Percentiles rank a stretch among this genome's conserved stretches.
Conservation (phyloP, 2,888 invertebrate genomes). For the Candidula unifasciata region DNA sequence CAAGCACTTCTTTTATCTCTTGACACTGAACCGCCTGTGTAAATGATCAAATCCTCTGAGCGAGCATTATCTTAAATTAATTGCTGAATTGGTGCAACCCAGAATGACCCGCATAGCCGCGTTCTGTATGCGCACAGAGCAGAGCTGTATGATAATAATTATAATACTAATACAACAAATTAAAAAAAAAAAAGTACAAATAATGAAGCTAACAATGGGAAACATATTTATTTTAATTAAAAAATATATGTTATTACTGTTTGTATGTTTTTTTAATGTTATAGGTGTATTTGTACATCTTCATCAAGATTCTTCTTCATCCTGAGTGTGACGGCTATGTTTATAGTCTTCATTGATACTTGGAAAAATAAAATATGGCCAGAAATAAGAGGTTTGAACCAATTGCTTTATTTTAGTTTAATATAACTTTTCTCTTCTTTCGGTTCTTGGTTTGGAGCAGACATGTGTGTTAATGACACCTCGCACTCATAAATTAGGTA, state of each 20-base stretch:
- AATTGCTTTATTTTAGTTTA: background rate
- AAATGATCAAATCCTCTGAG: no score
- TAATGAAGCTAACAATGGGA: background rate
- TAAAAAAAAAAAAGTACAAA: background rate
- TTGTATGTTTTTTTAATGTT: constrained; percentile 47
- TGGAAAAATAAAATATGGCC: constrained; percentile 78
- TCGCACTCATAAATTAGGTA: no score
- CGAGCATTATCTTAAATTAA: no score
- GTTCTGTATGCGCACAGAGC: no score
- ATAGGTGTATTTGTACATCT: constrained; percentile 68
- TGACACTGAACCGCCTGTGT: no score
- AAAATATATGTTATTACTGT: background rate
- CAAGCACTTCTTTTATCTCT: no score
- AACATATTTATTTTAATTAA: no score
- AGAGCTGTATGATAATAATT: no score
- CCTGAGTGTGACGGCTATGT: constrained; percentile 61
- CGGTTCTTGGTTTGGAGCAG: background rate
- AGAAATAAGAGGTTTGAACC: constrained; percentile 76
- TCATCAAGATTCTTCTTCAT: constrained; percentile 66
- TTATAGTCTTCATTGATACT: constrained; percentile 72
- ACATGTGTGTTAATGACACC: no score
- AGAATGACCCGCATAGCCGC: no score
- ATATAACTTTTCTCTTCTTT: background rate
- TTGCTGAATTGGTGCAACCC: no score
- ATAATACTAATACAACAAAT: no score